Conservation (phyloP, 2,888 invertebrate genomes). For the Sericinus montela region DNA sequence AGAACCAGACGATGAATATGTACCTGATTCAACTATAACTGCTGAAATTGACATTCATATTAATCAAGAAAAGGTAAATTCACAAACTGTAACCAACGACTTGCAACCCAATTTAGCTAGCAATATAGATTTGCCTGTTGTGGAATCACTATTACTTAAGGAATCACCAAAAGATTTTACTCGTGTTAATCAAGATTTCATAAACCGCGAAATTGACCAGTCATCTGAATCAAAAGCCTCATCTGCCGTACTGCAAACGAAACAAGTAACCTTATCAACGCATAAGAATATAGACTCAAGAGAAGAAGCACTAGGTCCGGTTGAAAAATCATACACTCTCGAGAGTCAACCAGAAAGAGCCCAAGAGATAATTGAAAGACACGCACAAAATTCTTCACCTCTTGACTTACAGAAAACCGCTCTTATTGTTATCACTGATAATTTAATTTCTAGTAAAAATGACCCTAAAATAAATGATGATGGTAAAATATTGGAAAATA, state of each 20-base stretch:
- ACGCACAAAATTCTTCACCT: background rate
- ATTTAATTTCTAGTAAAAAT: constrained; percentile 1
- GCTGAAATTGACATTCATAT: constrained; percentile 40
- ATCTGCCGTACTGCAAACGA: background rate
- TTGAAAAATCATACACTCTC: background rate
- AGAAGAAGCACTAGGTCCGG: background rate
- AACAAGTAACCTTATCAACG: background rate
- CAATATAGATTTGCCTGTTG: background rate
- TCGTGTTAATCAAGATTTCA: background rate
- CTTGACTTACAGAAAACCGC: background rate
- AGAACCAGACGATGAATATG: constrained; percentile 80
- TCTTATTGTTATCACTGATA: background rate
- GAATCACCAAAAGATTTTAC: background rate
- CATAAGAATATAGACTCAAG: background rate
- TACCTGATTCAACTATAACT: constrained; percentile 45
- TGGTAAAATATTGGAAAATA: no score
- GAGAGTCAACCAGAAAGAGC: background rate
- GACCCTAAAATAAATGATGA: no score
- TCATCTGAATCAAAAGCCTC: background rate
- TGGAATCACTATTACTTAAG: background rate
- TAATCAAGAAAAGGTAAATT: background rate
- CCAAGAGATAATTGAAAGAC: background rate
- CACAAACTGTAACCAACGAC: background rate
- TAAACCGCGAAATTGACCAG: constrained; percentile 1
- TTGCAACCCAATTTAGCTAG: background rate